A percentile compares a stretch with the other conserved stretches of the same genome.
Conservation (phyloP, 2,113 vertebrate genomes). For the Larimichthys crocea region DNA sequence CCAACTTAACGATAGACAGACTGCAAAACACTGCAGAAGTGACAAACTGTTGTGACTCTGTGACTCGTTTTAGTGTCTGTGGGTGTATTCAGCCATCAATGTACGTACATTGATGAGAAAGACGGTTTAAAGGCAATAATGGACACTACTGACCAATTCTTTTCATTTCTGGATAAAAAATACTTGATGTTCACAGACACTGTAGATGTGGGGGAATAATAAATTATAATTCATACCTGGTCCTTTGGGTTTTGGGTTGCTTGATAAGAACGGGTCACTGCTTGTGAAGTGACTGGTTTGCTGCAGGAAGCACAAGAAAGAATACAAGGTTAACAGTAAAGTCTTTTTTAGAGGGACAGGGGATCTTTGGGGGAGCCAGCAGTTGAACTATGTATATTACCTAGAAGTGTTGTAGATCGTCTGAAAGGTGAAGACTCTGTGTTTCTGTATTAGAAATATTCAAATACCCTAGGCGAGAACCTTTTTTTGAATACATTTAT, state of each 20-base stretch:
- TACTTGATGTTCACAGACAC: background rate
- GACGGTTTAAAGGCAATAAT: background rate
- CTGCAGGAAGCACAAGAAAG: constrained; percentile 46
- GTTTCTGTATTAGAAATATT: too few relatives aligned
- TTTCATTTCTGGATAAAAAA: background rate
- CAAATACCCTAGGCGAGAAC: too few relatives aligned
- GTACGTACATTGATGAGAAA: background rate
- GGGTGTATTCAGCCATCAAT: background rate
- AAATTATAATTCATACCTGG: constrained; percentile 83
- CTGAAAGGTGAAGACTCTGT: too few relatives aligned
- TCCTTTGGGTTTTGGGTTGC: constrained; percentile 89
- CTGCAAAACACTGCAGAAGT: background rate
- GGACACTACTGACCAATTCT: background rate
- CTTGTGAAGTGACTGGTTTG: constrained; percentile 90
- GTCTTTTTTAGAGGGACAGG: too few relatives aligned
- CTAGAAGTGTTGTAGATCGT: too few relatives aligned
- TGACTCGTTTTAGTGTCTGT: background rate
- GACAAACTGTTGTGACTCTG: background rate
- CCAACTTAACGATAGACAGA: background rate
- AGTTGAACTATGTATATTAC: too few relatives aligned
- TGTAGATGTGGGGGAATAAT: background rate
- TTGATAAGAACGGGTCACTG: constrained; percentile 91
- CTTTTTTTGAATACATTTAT: too few relatives aligned
- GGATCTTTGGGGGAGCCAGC: too few relatives aligned
- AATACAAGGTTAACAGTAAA: background rate